A percentile compares a stretch with the other conserved stretches of the same genome.
Evolutionary conservation across 2,113 vertebrate genomes (phyloP).

Genomic region (Calypte anna): DNA sequence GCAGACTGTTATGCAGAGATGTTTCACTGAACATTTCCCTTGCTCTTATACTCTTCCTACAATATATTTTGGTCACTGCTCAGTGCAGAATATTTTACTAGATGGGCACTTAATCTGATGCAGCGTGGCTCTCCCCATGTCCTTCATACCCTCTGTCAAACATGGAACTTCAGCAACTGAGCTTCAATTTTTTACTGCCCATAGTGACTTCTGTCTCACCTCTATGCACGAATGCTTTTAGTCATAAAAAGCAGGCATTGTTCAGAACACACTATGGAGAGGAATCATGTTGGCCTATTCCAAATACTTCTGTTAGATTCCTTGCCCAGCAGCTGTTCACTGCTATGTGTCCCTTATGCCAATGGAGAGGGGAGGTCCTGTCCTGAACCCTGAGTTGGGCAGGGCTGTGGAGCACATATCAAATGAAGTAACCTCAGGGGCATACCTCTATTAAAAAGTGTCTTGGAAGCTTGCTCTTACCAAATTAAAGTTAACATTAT

Average conservation of each 20-base stretch:
- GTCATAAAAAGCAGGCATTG: neutral
- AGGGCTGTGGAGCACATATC: neutral
- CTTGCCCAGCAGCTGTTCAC: neutral
- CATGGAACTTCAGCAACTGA: neutral
- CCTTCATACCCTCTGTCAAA: neutral
- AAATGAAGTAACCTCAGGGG: neutral
- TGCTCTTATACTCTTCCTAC: neutral
- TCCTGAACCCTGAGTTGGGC: fast-evolving
- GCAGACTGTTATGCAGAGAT: neutral
- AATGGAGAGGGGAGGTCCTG: neutral
- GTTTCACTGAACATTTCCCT: neutral
- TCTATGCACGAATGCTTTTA: neutral
- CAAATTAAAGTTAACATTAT: neutral
- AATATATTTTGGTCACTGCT: neutral
- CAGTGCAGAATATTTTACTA: neutral
- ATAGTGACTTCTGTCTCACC: neutral
- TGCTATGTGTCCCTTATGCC: fast-evolving
- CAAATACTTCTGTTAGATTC: neutral
- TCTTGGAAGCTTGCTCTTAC: neutral
- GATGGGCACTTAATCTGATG: neutral
- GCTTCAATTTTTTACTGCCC: neutral
- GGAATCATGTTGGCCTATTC: neutral
- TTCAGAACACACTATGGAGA: neutral
- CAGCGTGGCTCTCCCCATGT: neutral
- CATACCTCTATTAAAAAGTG: neutral